A percentile compares a stretch with the other conserved stretches of the same genome.
These are phyloP conservation scores for Nowickia ferox DNA, from an alignment of 2,888 invertebrate genomes.

Conservation along the genomic window DNA sequence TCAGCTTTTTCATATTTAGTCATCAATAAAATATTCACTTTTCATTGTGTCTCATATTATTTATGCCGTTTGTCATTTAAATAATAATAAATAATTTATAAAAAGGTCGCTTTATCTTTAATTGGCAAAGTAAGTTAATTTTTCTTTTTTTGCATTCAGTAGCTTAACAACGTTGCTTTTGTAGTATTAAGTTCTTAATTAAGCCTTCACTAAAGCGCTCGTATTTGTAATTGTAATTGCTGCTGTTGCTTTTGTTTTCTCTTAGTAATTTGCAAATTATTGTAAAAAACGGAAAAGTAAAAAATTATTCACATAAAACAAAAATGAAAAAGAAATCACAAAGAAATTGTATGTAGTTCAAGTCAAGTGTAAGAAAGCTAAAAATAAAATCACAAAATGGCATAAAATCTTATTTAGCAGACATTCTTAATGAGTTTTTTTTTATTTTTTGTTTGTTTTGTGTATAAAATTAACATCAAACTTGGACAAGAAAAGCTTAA, in stretches of 20 bases:
- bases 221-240: not conserved
- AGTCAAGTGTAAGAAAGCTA: conserved; percentile 45
- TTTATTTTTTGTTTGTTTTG: conserved; percentile 16
- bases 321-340: not conserved
- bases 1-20: too few relatives aligned
- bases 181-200: conserved; percentile 50
- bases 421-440: conserved; percentile 57
- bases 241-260: not conserved
- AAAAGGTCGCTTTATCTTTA: conserved; percentile 16
- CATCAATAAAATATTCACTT: too few relatives aligned
- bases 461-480: not conserved
- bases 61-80: too few relatives aligned
- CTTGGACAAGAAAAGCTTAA: conserved; percentile 18
- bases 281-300: not conserved
- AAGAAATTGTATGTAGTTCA: conserved; percentile 42
- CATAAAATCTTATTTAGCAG: conserved; percentile 69
- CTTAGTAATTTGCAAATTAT: conserved; percentile 30
- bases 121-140: conserved; percentile 4
- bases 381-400: conserved; percentile 39
- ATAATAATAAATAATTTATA: not conserved
- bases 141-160: not conserved
- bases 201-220: conserved; percentile 9
- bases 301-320: not conserved
- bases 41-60: too few relatives aligned
- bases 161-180: not conserved